Base-by-base conservation (phyloP, 64 coral and sea anemone species). In the Anthopleura sola region DNA sequence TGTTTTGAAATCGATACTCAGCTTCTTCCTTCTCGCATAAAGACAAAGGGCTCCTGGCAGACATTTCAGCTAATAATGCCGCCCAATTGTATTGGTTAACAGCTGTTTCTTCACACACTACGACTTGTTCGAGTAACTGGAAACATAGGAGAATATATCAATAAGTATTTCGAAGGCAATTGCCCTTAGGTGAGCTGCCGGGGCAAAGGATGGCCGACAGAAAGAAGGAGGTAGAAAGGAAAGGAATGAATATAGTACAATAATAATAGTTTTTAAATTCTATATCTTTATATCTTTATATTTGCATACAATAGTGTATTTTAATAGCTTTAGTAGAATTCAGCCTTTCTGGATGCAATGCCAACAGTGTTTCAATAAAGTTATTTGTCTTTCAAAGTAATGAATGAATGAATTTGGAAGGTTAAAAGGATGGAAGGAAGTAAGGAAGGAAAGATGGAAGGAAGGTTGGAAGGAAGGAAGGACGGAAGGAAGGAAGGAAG, bases 21-120 rank as follows among this genome's bases (percentile, higher is more conserved):
- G 80, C 37, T 49, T 83, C 36, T 6, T 24, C 28, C 39, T 78
- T 80, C 23, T 92, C 78, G 1, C n/a, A 37, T 5, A 18, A 1
- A 60, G 78, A 40, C 18, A 92, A 51, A 5, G 47, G 46, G 49
- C n/a, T 4, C 6, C 11, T 60, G 16, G 86, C 85, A 56, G 78
- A 58, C 54, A 62, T 92, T 36, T 87, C 85, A 32, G 78, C 36
- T 3, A 87, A 48, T 38, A 92, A 38, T 14, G 90, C 90, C 13
- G 85, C 90, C 36, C n/a, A 33, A 50, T 92, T 92, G 53, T 92
- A 92, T 18, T 53, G 48, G 66, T 92, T 92, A 2, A 87, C 86
- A 40, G 90, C 90, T 14, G 86, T 92, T 46, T 92, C 90, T 84
- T 87, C 90, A 23, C 86, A 37, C 1, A 78, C 37, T 15, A 29